A percentile compares a stretch with the other conserved stretches of the same genome.
Conservation (phyloP, 2,888 invertebrate species). For the Antitype chi region DNA sequence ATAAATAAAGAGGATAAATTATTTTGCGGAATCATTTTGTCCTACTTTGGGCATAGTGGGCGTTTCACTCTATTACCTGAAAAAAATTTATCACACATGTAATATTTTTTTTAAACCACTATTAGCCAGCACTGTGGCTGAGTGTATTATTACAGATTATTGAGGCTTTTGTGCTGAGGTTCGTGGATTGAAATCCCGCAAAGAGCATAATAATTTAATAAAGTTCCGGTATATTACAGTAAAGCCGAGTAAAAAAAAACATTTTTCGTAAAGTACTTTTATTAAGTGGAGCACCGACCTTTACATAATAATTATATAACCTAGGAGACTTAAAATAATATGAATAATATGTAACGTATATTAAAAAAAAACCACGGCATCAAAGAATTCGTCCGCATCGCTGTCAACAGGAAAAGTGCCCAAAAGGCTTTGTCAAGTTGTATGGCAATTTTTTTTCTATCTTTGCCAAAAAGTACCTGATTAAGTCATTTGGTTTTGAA, state of each 20-base stretch:
- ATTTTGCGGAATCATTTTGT: background rate
- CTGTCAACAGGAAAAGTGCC: background rate
- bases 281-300: no score
- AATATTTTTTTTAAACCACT: background rate
- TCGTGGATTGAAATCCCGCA: background rate
- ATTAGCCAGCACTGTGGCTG: background rate
- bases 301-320: no score
- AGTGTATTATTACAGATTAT: background rate
- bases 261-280: background rate
- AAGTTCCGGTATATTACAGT: background rate
- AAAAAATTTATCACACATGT: slow-evolving; percentile 16
- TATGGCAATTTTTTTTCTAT: background rate
- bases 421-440: background rate
- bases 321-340: no score
- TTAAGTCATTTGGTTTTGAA: background rate
- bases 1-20: background rate
- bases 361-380: background rate
- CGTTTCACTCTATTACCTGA: slow-evolving; percentile 26
- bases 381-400: background rate
- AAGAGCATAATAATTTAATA: background rate
- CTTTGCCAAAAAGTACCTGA: no score
- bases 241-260: background rate
- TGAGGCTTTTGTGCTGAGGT: background rate
- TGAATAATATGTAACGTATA: no score
- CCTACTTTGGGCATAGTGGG: slow-evolving; percentile 14